Percentiles rank a stretch among this genome's conserved stretches.
These are phyloP conservation scores for Euzetes globulus DNA, from an alignment of 2,888 invertebrate species.

Conservation along the genomic window DNA sequence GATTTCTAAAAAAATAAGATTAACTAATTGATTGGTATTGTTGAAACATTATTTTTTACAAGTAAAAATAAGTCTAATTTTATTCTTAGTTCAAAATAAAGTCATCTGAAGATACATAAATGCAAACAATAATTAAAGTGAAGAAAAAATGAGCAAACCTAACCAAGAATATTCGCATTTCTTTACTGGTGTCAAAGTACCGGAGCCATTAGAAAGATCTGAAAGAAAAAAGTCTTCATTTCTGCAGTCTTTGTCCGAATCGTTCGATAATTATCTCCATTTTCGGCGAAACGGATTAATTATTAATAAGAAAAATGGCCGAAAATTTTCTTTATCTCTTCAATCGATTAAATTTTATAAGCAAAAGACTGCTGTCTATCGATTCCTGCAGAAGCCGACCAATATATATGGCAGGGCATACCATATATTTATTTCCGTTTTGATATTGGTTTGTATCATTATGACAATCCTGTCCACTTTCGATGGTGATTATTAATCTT, in stretches of 20 bases:
- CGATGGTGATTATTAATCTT: not conserved
- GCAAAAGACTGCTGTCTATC: constrained; percentile 25
- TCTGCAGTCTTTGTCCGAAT: not conserved
- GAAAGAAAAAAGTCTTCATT: not conserved
- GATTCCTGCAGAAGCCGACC: constrained; percentile 26
- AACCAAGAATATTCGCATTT: not conserved
- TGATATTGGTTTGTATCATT: constrained; percentile 17
- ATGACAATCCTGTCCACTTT: constrained; percentile 24
- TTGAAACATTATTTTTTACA: too few species aligned
- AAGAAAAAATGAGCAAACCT: too few species aligned
- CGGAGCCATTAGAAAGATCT: not conserved
- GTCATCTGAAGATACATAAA: too few species aligned
- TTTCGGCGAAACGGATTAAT: not conserved
- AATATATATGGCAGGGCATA: not conserved
- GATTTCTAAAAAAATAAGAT: too few species aligned
- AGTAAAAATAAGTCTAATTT: too few species aligned
- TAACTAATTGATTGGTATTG: too few species aligned
- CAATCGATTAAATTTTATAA: not conserved
- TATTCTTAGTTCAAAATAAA: too few species aligned
- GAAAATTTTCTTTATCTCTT: not conserved
- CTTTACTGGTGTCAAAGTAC: not conserved
- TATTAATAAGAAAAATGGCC: not conserved
- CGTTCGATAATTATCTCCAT: not conserved
- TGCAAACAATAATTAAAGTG: too few species aligned
- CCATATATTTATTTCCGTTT: constrained; percentile 20